Percentiles rank a stretch among this genome's conserved stretches.
phyloP scores from a whole-genome alignment of 2,888 invertebrate genomes.

The Brachyptera putata region DNA sequence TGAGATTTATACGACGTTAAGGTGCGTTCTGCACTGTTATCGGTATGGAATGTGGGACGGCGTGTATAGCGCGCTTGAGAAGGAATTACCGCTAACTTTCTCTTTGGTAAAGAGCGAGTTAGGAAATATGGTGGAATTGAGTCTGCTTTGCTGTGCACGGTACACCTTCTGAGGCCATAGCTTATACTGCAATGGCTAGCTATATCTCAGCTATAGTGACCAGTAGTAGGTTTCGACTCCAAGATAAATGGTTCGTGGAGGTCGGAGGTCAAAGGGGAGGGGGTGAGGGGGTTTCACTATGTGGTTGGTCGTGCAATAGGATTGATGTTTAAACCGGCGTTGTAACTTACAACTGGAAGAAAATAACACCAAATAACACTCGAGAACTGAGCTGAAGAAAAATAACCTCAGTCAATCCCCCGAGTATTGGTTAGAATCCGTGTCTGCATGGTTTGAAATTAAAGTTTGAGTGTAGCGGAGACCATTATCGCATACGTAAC shows the following conservation, averaged over 20 bases:
- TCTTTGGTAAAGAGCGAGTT: slow-evolving; percentile 35
- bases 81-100: slow-evolving; percentile 41
- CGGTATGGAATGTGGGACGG: slow-evolving; percentile 30
- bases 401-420: slow-evolving; percentile 52
- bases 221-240: slow-evolving; percentile 31
- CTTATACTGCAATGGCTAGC: slow-evolving; percentile 31
- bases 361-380: slow-evolving; percentile 33
- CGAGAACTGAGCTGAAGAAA: slow-evolving; percentile 46
- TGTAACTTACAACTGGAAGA: slow-evolving; percentile 33
- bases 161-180: slow-evolving; percentile 25
- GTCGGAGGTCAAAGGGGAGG: slow-evolving; percentile 29
- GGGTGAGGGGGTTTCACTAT: slow-evolving; percentile 10
- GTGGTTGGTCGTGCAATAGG: slow-evolving; percentile 26
- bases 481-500: slow-evolving; percentile 18
- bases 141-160: slow-evolving; percentile 2
- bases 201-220: slow-evolving; percentile 30
- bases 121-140: neutral
- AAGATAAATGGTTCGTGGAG: slow-evolving; percentile 31
- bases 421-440: slow-evolving; percentile 16
- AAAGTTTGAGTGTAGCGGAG: slow-evolving; percentile 20
- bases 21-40: slow-evolving; percentile 32
- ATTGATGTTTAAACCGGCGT: slow-evolving; percentile 31
- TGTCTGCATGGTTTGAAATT: slow-evolving; percentile 18
- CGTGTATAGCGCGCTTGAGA: slow-evolving; percentile 25
- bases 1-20: slow-evolving; percentile 33